Base-by-base conservation (phyloP, 2,797 vertebrate genomes). In the Sebastes diaconus region DNA sequence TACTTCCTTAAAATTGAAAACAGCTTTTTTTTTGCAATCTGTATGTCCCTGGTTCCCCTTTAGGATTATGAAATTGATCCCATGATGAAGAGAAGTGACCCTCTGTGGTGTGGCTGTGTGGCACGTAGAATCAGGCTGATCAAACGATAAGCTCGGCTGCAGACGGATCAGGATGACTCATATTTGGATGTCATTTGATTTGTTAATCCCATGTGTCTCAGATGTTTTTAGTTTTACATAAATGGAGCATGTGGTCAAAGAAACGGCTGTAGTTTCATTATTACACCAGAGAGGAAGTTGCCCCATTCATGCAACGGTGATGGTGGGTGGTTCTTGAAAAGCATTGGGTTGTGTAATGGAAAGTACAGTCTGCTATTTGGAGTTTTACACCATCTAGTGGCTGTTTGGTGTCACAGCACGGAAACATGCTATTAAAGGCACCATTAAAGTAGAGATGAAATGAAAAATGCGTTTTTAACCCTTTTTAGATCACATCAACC, bases 361-460 rank as follows among this genome's bases (percentile, higher is more conserved):
- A 75, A 68, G 50, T 8, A 2, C 0, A 5, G 6, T 50, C n/a
- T n/a, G 18, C 22, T 32, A 11, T 14, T 16, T 75, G 70, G 58
- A 67, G 32, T 64, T 83, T 69, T 63, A 36, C 84, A 3, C 91
- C 92, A 90, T 46, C 94, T 94, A 87, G 87, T 92, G 94, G 69
- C 36, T 25, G 14, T 69, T 65, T 64, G 10, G 6, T 8, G n/a
- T 76, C 61, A 87, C 14, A 39, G 64, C 81, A 80, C 10, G 34
- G 5, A 66, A 24, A 46, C 1, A 1, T 8, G 4, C 14, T 36
- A 25, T 4, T 52, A 27, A 59, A 69, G 6, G 24, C 52, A 50
- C 25, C 22, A 25, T 50, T 12, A 16, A 1, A 46, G 42, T 46
- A 16, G 39, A 16, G 39, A 42, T 42, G 14, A 42, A 42, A 42